Evolutionary conservation across 2,888 invertebrate genomes (phyloP).

Genomic region (Amiota communis): DNA sequence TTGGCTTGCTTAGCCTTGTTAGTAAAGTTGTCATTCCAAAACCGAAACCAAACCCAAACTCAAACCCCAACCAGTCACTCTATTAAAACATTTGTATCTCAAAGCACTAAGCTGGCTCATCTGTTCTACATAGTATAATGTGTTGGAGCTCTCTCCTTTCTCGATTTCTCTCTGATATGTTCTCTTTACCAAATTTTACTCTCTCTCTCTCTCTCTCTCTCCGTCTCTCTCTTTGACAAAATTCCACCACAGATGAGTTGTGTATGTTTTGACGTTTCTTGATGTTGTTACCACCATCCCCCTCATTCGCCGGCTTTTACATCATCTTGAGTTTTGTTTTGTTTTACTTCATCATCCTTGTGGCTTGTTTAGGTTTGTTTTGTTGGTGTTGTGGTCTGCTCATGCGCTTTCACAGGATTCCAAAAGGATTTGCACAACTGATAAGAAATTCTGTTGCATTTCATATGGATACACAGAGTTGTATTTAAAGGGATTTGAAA

Average conservation of each 20-base stretch:
- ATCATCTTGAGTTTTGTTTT: conserved; percentile 4
- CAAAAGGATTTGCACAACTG: conserved; percentile 56
- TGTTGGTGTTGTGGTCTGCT: neutral
- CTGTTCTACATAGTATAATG: too few species aligned
- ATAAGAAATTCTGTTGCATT: conserved; percentile 64
- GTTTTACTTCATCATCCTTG: conserved; percentile 16
- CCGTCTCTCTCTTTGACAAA: neutral
- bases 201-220: conserved; percentile 16
- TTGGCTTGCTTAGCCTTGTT: conserved; percentile 3
- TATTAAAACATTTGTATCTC: neutral
- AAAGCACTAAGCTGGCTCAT: too few species aligned
- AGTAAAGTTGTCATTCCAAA: conserved; percentile 35
- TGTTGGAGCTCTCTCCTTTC: too few species aligned
- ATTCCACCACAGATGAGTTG: conserved; percentile 21
- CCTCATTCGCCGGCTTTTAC: conserved; percentile 3
- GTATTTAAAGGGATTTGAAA: conserved; percentile 39
- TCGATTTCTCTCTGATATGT: neutral
- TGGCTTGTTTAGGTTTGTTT: conserved; percentile 6
- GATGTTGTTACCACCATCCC: too few species aligned
- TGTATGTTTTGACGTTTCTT: conserved; percentile 14
- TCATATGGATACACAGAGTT: conserved; percentile 50
- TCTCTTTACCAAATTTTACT: neutral
- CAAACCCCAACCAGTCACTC: conserved; percentile 5
- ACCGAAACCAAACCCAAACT: neutral
- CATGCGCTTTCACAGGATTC: conserved; percentile 15